These are phyloP conservation scores for Diadema setosum DNA, from an alignment of 35 echinoderm and acorn worm species.

Conservation along the genomic window DNA sequence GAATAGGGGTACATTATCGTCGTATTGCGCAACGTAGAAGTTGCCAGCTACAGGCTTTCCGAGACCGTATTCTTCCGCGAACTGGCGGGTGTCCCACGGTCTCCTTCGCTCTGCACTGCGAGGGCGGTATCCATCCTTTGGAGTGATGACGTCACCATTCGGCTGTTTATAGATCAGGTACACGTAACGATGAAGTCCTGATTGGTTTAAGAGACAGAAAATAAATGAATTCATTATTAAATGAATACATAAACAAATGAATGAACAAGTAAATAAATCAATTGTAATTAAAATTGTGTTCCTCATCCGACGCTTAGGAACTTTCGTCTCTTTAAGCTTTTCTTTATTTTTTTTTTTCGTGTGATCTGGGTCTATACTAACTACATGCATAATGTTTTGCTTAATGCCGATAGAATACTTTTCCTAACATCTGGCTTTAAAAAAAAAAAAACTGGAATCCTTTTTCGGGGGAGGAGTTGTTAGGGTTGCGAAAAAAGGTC, in stretches of 20 bases:
- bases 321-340: background rate
- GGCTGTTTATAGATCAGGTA: background rate
- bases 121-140: conserved; percentile 5
- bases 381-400: background rate
- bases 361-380: background rate
- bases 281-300: background rate
- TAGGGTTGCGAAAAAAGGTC: too few species aligned
- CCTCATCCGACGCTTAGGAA: background rate
- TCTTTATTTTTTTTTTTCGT: background rate
- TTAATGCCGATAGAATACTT: background rate
- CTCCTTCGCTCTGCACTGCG: background rate
- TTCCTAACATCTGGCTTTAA: background rate
- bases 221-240: background rate
- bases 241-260: background rate
- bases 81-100: conserved; percentile 15
- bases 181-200: background rate
- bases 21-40: conserved; percentile 33
- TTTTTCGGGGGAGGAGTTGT: too few species aligned
- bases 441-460: background rate
- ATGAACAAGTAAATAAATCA: background rate
- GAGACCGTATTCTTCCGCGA: conserved; percentile 17
- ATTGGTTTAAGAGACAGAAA: background rate
- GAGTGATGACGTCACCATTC: background rate
- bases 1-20: background rate
- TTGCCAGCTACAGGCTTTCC: conserved; percentile 30